Percentiles rank a stretch among this genome's conserved stretches.
These are phyloP conservation scores for Mesitornis unicolor DNA, from an alignment of 2,113 vertebrate genomes.

Conservation along the genomic window DNA sequence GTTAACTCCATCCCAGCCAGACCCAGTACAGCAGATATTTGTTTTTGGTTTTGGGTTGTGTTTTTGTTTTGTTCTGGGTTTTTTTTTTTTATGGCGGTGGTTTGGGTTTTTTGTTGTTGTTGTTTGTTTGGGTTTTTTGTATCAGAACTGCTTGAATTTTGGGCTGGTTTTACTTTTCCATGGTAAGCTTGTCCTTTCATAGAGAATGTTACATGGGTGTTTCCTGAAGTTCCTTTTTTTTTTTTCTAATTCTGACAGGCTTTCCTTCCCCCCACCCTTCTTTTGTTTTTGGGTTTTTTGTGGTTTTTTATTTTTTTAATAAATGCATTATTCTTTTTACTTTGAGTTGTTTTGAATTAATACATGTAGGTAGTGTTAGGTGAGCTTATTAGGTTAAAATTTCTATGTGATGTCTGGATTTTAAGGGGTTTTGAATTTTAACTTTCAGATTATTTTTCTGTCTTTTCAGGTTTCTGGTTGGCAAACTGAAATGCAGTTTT, in stretches of 20 bases:
- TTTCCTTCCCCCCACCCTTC: no score
- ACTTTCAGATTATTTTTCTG: not conserved
- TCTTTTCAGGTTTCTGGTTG: conserved; percentile 36
- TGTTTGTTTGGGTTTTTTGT: not conserved
- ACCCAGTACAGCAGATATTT: not conserved
- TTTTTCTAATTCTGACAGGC: not conserved
- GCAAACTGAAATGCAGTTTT: conserved; percentile 45
- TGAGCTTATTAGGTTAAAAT: not conserved
- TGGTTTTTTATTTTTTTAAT: no score
- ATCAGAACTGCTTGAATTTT: not conserved
- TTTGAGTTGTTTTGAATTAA: not conserved
- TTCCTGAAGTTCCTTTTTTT: not conserved
- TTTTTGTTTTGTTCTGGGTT: no score
- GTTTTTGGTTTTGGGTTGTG: no score
- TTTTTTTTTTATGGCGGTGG: no score
- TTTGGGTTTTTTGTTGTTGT: no score
- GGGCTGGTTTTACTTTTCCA: not conserved
- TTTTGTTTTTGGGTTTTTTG: no score
- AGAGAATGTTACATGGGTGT: not conserved
- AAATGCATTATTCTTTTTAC: no score
- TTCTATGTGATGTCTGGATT: not conserved
- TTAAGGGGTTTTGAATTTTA: not conserved
- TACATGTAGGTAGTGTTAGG: not conserved
- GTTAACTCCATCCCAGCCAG: not conserved
- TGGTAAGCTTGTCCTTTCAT: not conserved